Evolutionary conservation across 2,888 invertebrate genomes (phyloP).

Genomic region (Melanophora roralis): DNA sequence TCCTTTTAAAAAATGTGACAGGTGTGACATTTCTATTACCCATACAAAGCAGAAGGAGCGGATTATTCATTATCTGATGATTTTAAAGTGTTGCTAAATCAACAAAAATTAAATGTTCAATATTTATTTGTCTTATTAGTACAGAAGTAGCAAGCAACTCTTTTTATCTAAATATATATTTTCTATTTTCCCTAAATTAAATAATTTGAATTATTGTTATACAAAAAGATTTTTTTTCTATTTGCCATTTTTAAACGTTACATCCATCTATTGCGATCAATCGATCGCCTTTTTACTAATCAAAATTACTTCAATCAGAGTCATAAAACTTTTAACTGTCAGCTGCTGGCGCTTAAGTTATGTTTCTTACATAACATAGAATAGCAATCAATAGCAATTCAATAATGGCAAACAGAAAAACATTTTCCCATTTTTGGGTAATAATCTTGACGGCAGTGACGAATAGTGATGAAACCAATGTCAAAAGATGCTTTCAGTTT

Average conservation of each 20-base stretch:
- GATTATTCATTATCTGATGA: too few species aligned
- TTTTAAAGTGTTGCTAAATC: too few species aligned
- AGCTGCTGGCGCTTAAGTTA: constrained; percentile 53
- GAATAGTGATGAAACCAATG: constrained; percentile 26
- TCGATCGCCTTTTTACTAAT: constrained; percentile 15
- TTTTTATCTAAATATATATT: too few species aligned
- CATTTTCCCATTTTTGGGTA: constrained; percentile 45
- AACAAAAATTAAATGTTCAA: too few species aligned
- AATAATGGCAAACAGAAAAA: constrained; percentile 19
- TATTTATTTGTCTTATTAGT: too few species aligned
- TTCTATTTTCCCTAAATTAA: too few species aligned
- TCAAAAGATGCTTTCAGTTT: constrained; percentile 4
- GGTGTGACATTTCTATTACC: too few species aligned
- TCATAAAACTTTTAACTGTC: constrained; percentile 43
- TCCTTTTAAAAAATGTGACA: too few species aligned
- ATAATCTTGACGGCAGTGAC: constrained; percentile 4
- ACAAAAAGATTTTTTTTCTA: too few species aligned
- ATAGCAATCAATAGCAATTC: constrained; percentile 34
- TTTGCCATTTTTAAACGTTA: constrained; percentile 20
- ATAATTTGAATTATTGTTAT: too few species aligned
- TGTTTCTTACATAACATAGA: constrained; percentile 28
- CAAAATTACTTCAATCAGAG: constrained; percentile 43
- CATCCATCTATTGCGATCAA: background rate
- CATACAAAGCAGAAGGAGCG: too few species aligned
- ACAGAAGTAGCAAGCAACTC: too few species aligned